phyloP scores from a whole-genome alignment of 2,888 invertebrate genomes.

The Holacanthella duospinosa region DNA sequence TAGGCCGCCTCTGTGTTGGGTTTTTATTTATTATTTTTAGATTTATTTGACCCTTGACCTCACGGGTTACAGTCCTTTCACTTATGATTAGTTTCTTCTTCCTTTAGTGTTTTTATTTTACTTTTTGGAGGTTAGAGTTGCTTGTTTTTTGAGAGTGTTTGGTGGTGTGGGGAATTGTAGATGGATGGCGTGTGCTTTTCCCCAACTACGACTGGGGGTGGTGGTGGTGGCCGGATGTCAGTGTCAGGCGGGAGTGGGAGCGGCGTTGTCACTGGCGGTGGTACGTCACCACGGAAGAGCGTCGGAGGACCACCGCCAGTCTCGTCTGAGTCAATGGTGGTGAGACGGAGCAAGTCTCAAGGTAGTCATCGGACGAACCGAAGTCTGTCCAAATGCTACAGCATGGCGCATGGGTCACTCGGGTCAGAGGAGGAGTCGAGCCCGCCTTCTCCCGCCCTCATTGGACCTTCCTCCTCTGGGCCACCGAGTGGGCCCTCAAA shows the following conservation, averaged over 20 bases:
- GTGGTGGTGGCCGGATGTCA: conserved; percentile 29
- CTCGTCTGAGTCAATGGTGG: conserved; percentile 43
- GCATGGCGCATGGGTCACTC: conserved; percentile 51
- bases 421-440: conserved; percentile 37
- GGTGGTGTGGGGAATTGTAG: conserved; percentile 43
- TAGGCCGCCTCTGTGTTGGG: conserved; percentile 6
- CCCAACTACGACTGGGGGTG: conserved; percentile 45
- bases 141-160: conserved; percentile 4
- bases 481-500: conserved; percentile 18
- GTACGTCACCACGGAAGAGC: conserved; percentile 36
- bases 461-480: neutral
- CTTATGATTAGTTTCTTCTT: neutral
- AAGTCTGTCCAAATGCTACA: conserved; percentile 73
- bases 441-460: conserved; percentile 37
- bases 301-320: conserved; percentile 22
- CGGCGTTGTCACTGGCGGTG: conserved; percentile 39
- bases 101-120: neutral
- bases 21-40: neutral
- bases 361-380: conserved; percentile 62
- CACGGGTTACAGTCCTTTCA: too few species aligned
- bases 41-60: neutral
- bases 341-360: conserved; percentile 84
- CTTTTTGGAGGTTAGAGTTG: neutral
- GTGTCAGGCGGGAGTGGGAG: conserved; percentile 29
- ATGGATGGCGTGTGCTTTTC: conserved; percentile 68